These are phyloP conservation scores for Lapara coniferarum DNA, from an alignment of 2,888 invertebrate species.

Conservation along the genomic window DNA sequence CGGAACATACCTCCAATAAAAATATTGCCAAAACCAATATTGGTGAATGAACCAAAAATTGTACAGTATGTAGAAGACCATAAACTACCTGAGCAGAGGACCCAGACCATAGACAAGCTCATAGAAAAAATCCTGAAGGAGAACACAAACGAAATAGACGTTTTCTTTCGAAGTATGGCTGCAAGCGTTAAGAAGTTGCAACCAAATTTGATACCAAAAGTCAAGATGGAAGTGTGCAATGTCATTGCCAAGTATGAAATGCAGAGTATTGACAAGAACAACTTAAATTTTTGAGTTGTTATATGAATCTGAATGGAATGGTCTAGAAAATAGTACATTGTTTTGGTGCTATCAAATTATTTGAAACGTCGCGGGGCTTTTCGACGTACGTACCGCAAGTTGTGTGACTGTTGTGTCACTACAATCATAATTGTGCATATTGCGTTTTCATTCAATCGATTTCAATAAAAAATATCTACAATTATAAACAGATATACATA, in stretches of 20 bases:
- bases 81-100: conserved; percentile 61
- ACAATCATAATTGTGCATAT: too few relatives aligned
- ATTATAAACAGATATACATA: too few relatives aligned
- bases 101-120: conserved; percentile 70
- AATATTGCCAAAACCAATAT: conserved; percentile 74
- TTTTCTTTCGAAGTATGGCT: conserved; percentile 79
- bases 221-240: conserved; percentile 80
- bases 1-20: conserved; percentile 69
- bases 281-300: conserved; percentile 36
- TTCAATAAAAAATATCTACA: too few relatives aligned
- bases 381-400: too few relatives aligned
- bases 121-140: conserved; percentile 76
- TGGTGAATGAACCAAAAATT: conserved; percentile 67
- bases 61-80: conserved; percentile 69
- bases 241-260: conserved; percentile 80
- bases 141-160: conserved; percentile 77
- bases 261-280: conserved; percentile 74
- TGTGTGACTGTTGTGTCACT: too few relatives aligned
- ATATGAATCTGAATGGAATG: not conserved
- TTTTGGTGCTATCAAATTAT: conserved; percentile 17
- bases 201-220: conserved; percentile 77
- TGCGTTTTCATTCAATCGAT: too few relatives aligned
- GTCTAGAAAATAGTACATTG: not conserved
- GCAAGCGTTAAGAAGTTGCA: conserved; percentile 78
- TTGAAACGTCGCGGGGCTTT: not conserved